Conservation (phyloP, 2,888 invertebrate species). For the Heliothis peltigera region DNA sequence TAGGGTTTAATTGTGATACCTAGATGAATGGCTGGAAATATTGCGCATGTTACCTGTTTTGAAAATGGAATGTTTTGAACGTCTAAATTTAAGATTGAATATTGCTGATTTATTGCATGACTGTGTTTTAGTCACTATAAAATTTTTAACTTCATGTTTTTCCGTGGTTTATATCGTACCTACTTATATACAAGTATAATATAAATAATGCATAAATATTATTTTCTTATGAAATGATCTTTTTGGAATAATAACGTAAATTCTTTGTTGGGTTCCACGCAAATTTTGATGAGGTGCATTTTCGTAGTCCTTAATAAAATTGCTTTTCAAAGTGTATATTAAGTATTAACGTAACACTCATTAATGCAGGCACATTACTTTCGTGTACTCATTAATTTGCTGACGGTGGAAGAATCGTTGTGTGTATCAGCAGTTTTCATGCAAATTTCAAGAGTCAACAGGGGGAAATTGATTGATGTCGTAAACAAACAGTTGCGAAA, state of each 20-base stretch:
- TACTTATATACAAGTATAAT: too few species aligned
- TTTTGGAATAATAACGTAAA: background rate
- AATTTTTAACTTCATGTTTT: too few species aligned
- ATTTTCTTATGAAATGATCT: background rate
- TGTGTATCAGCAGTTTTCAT: constrained; percentile 50
- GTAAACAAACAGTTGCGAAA: constrained; percentile 46
- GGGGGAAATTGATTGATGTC: constrained; percentile 49
- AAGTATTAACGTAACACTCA: background rate
- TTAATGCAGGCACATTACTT: constrained; percentile 27
- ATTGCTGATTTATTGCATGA: too few species aligned
- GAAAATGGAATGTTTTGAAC: too few species aligned
- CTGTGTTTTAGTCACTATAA: too few species aligned
- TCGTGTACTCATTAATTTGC: constrained; percentile 29
- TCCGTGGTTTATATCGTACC: too few species aligned
- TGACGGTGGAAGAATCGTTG: constrained; percentile 17
- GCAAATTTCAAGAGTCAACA: constrained; percentile 55
- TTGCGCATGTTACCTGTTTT: background rate
- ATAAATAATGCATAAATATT: too few species aligned
- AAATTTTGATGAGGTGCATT: too few species aligned
- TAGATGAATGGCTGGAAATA: background rate
- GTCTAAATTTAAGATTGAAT: too few species aligned
- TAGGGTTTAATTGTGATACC: background rate
- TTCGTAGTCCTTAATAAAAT: too few species aligned
- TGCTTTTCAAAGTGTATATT: too few species aligned
- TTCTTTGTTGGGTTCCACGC: too few species aligned